Evolutionary conservation across 2,113 vertebrate species (phyloP).

Genomic region (Anguilla japonica): DNA sequence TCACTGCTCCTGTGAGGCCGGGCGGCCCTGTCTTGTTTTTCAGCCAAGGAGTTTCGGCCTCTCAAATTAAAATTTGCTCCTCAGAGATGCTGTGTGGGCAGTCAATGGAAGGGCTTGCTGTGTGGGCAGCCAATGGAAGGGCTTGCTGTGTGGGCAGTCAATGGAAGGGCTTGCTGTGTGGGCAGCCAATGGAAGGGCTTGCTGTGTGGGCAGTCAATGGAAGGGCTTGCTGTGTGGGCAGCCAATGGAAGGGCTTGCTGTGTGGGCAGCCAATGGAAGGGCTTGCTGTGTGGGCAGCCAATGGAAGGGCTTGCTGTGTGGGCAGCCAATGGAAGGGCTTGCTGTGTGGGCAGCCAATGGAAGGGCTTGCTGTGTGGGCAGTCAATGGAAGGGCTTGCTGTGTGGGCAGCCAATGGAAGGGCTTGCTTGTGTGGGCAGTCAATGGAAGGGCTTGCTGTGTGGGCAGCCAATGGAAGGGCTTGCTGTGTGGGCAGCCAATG

Average conservation of each 20-base stretch:
- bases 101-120: too few relatives aligned
- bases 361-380: not conserved
- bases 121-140: too few relatives aligned
- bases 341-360: not conserved
- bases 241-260: too few relatives aligned
- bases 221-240: too few relatives aligned
- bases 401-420: not conserved
- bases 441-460: too few relatives aligned
- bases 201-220: too few relatives aligned
- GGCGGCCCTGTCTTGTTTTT: constrained; percentile 3
- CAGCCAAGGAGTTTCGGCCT: constrained; percentile 29
- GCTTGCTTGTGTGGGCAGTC: not conserved
- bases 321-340: not conserved
- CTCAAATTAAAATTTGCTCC: constrained; percentile 36
- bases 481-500: constrained; percentile 4
- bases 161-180: too few relatives aligned
- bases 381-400: not conserved
- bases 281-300: constrained; percentile 1
- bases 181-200: too few relatives aligned
- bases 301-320: not conserved
- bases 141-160: too few relatives aligned
- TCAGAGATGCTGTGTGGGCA: constrained; percentile 16
- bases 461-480: too few relatives aligned
- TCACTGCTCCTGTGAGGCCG: not conserved
- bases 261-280: too few relatives aligned